These are phyloP conservation scores for Bungarus multicinctus DNA, from an alignment of 2,113 vertebrate genomes.

Conservation along the genomic window DNA sequence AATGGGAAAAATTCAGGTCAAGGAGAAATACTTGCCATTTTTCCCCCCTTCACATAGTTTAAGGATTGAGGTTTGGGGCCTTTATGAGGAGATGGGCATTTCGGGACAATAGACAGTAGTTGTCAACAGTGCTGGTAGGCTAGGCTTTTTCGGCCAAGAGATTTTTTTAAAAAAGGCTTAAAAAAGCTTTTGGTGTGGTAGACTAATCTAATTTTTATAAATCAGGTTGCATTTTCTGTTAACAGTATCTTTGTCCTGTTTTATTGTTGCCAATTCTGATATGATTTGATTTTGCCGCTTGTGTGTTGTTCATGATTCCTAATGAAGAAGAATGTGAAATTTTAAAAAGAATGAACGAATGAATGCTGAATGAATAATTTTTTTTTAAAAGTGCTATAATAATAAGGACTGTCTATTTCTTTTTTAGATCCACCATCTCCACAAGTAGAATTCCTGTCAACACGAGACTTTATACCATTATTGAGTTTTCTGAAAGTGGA, in stretches of 20 bases:
- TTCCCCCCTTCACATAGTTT: not conserved
- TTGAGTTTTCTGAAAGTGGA: constrained; percentile 74
- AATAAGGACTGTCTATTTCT: not conserved
- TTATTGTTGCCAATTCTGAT: not conserved
- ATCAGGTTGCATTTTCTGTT: not conserved
- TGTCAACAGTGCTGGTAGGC: not conserved
- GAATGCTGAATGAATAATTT: not conserved
- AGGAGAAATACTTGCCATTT: not conserved
- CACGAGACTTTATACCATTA: constrained; percentile 68
- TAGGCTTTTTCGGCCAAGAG: not conserved
- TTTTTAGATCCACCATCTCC: constrained; percentile 79
- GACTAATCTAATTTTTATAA: not conserved
- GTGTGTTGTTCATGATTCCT: not conserved
- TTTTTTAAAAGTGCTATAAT: not conserved
- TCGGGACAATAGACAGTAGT: not conserved
- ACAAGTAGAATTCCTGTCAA: constrained; percentile 73
- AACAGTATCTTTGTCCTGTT: not conserved
- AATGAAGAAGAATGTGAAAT: not conserved
- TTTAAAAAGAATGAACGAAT: not conserved
- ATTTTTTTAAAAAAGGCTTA: not conserved
- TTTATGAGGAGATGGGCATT: not conserved
- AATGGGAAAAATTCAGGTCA: not conserved
- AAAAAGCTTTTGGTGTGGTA: not conserved
- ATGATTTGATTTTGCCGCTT: not conserved
- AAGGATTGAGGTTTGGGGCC: not conserved